phyloP scores from a whole-genome alignment of 2,113 vertebrate genomes.

The Brachyhypopomus occidentalis region DNA sequence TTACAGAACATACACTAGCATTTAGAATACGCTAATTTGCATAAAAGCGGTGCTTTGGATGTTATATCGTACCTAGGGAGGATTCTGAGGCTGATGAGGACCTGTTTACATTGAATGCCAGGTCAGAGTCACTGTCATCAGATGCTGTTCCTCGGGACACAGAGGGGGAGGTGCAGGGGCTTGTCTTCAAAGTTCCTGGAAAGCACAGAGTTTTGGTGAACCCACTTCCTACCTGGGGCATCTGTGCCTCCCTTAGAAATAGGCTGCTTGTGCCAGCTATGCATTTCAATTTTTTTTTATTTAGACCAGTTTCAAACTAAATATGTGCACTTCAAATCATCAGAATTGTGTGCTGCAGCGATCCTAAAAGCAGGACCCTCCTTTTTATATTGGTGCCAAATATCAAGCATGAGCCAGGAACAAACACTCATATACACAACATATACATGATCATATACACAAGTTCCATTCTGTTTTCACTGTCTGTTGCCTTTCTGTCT shows the following conservation, averaged over 20 bases:
- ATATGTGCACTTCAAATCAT: not conserved
- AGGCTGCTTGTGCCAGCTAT: not conserved
- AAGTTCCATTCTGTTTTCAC: too few relatives aligned
- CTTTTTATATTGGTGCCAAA: not conserved
- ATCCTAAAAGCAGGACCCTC: not conserved
- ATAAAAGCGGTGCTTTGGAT: not conserved
- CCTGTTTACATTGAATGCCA: conserved; percentile 94
- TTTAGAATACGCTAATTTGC: not conserved
- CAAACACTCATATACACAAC: too few relatives aligned
- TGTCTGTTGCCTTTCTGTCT: not conserved
- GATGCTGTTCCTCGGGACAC: conserved; percentile 89
- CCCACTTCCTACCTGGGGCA: not conserved
- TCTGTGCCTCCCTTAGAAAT: not conserved
- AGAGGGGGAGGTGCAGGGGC: conserved; percentile 81
- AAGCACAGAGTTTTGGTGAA: not conserved
- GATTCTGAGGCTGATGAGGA: conserved; percentile 97
- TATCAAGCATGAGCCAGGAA: not conserved
- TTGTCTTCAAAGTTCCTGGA: conserved; percentile 89
- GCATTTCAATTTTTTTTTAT: not conserved
- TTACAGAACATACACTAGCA: too few relatives aligned
- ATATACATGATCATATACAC: too few relatives aligned
- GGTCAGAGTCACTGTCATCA: conserved; percentile 95
- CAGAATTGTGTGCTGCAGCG: not conserved
- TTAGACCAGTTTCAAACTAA: not conserved
- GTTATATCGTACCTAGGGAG: conserved; percentile 84